A percentile compares a stretch with the other conserved stretches of the same genome.
Conservation (phyloP, 2,888 invertebrate species). For the Falcaria lacertinaria region DNA sequence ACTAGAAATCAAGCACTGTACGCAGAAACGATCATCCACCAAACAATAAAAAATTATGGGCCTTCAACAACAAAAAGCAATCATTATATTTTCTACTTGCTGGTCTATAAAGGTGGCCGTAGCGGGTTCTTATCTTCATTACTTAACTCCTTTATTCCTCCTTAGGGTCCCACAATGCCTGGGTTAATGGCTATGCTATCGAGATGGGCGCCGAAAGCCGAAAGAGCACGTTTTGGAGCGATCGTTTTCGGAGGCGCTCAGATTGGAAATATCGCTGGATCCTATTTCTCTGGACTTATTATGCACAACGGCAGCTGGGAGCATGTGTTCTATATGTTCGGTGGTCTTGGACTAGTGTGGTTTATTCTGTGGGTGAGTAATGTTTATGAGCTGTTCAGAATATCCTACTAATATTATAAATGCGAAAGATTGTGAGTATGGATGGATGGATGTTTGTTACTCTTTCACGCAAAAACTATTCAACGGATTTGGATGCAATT, state of each 20-base stretch:
- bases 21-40: not conserved
- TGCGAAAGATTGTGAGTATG: too few species aligned
- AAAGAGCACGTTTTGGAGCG: slow-evolving; percentile 78
- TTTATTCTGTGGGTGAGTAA: slow-evolving; percentile 69
- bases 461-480: too few species aligned
- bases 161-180: slow-evolving; percentile 81
- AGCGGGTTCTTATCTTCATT: not conserved
- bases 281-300: slow-evolving; percentile 72
- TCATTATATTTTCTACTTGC: not conserved
- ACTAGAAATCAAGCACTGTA: too few species aligned
- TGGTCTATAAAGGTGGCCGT: not conserved
- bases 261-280: slow-evolving; percentile 77
- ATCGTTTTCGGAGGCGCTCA: slow-evolving; percentile 80
- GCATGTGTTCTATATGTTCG: slow-evolving; percentile 80
- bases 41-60: not conserved
- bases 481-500: too few species aligned
- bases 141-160: slow-evolving; percentile 5
- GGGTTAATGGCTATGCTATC: slow-evolving; percentile 82
- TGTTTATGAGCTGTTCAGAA: too few species aligned
- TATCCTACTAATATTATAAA: too few species aligned
- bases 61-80: not conserved
- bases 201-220: slow-evolving; percentile 80
- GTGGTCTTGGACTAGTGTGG: slow-evolving; percentile 73
- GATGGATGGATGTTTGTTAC: too few species aligned
- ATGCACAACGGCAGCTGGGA: slow-evolving; percentile 77